These are phyloP conservation scores for Anastrepha ludens DNA, from an alignment of 1,140 invertebrate species.

Conservation along the genomic window DNA sequence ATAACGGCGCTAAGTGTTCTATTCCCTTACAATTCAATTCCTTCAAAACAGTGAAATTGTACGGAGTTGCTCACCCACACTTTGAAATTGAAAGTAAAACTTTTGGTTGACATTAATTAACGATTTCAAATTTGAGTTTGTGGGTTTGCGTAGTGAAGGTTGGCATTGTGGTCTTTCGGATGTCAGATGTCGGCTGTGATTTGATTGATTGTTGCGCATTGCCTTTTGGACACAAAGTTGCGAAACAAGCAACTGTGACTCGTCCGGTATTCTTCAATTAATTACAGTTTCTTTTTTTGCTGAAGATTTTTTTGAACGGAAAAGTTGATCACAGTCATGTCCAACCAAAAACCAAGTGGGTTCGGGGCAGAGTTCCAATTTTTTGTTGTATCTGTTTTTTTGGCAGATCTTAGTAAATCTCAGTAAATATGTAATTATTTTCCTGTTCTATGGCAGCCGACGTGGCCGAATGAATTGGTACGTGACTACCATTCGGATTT, in stretches of 20 bases:
- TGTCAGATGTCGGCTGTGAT: background rate
- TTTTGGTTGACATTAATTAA: conserved; percentile 33
- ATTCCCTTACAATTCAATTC: background rate
- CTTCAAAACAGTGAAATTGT: background rate
- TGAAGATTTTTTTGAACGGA: no score
- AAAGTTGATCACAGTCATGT: no score
- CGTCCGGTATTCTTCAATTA: no score
- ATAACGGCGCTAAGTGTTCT: background rate
- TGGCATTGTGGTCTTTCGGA: background rate
- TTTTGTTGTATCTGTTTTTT: no score
- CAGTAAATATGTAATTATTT: no score
- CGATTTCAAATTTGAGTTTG: background rate
- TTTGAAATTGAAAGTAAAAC: conserved; percentile 12
- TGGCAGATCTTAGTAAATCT: no score
- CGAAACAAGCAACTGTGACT: background rate
- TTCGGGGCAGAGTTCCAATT: no score
- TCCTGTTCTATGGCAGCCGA: no score
- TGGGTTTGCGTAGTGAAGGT: background rate
- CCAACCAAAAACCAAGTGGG: no score
- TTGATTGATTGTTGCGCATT: background rate
- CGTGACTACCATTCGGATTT: no score
- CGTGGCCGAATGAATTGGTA: no score
- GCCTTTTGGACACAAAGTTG: background rate
- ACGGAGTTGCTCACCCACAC: background rate
- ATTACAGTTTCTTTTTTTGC: no score